Evolutionary conservation across 30 jellyfish, hydroid and myxozoan species (phyloP), one percentile per base, ranked within the genome.

Genomic region (Haliclystus octoradiatus): DNA sequence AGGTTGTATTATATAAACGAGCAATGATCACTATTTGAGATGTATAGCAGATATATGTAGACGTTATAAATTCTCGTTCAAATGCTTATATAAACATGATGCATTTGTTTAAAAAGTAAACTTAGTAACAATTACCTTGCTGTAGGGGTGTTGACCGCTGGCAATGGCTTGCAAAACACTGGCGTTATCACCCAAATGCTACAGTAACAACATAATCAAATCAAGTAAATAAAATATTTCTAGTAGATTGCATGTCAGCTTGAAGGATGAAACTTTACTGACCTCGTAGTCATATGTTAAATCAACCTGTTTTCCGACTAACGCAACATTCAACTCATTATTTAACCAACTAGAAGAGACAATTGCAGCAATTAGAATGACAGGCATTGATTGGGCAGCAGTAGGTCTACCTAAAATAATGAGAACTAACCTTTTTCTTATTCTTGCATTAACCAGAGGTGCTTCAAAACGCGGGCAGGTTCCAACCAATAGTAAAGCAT

Each of bases 401-500:
- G n/a, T n/a, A n/a, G n/a, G n/a, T n/a, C n/a, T n/a, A n/a, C n/a
- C 57, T 40, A 19, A 9, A 40, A 5, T 7, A 4, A 70, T 5
- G 50, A n/a, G 15, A 7, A 34, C 85, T 9, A 30, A 89, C 98
- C 94, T 77, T 65, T 92, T 92, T 52, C 99, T 65, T 35, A 92
- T 92, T 50, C 99, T 71, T n/a, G 99, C 96, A 60, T 92, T 92
- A 5, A 92, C 95, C 51, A 92, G 76, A 3, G 99, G 96, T 32
- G 99, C 99, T 72, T 92, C 99, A 66, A 62, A 92, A 71, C 99
- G 66, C 4, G 99, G 99, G 52, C 94, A 78, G 2, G 93, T 78
- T 19, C 99, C 99, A 60, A 92, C 99, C 40, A 92, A 32, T 50
- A 92, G 79, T 33, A 92, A 33, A n/a, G 80, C 93, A 75, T 92